Conservation (phyloP, 2,113 vertebrate genomes). For the Phainopepla nitens region DNA sequence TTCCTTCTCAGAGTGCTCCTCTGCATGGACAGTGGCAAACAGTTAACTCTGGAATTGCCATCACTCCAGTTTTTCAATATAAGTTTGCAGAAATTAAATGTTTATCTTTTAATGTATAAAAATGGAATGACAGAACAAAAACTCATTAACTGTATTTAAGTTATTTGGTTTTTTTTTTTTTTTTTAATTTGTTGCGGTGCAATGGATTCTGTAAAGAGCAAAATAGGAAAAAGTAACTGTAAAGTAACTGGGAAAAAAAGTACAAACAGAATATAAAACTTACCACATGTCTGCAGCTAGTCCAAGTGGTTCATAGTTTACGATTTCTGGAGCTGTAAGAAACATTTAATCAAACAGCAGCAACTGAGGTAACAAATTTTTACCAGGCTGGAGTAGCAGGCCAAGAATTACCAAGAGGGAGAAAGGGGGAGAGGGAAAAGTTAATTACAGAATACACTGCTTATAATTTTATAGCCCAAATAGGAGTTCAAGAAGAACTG, state of each 20-base stretch:
- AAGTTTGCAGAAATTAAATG: neutral
- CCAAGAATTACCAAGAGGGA: neutral
- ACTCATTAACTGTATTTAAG: neutral
- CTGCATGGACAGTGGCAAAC: neutral
- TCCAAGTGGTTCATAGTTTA: slow-evolving; percentile 94
- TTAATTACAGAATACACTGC: neutral
- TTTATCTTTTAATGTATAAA: neutral
- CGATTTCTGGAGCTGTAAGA: slow-evolving; percentile 96
- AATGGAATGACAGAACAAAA: neutral
- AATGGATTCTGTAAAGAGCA: neutral
- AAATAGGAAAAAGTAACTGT: neutral
- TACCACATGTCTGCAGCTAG: slow-evolving; percentile 97
- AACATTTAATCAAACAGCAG: slow-evolving; percentile 11
- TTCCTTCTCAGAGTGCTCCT: neutral
- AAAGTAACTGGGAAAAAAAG: neutral
- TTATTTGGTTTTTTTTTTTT: neutral
- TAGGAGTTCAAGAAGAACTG: neutral
- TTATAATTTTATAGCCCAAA: neutral
- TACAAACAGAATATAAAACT: slow-evolving; percentile 37
- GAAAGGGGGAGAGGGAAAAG: neutral
- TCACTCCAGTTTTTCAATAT: neutral
- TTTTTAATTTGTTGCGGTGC: neutral
- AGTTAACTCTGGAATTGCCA: neutral
- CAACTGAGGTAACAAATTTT: neutral
- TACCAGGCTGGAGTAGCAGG: neutral